Conservation (phyloP, 1,140 invertebrate species). For the Drosophila repletoides region DNA sequence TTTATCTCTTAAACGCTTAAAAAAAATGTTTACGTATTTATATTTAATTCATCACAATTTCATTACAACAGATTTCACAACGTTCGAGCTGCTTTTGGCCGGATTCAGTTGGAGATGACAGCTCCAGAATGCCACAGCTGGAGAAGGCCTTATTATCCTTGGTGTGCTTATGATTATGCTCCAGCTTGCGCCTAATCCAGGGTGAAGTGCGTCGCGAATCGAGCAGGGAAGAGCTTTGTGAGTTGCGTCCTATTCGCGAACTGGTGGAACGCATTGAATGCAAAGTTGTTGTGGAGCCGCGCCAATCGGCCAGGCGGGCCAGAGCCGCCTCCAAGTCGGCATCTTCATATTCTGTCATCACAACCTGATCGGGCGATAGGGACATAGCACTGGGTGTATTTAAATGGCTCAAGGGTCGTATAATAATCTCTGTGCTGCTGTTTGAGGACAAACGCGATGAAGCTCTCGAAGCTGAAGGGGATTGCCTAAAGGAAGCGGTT, state of each 20-base stretch:
- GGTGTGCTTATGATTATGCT: conserved; percentile 25
- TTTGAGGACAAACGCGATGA: conserved; percentile 36
- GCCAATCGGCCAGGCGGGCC: conserved; percentile 45
- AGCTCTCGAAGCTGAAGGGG: conserved; percentile 14
- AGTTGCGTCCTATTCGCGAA: conserved; percentile 26
- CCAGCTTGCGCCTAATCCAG: conserved; percentile 45
- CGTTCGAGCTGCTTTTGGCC: conserved; percentile 16
- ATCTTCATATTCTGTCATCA: conserved; percentile 50
- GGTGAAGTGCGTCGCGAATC: conserved; percentile 53
- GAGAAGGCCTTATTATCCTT: conserved; percentile 12
- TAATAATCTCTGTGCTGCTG: conserved; percentile 52
- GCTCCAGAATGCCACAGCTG: conserved; percentile 1
- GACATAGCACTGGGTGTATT: conserved; percentile 57
- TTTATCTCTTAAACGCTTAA: background rate
- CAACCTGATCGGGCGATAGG: conserved; percentile 50
- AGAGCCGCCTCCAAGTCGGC: conserved; percentile 58
- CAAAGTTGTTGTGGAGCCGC: conserved; percentile 43
- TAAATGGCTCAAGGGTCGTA: conserved; percentile 51
- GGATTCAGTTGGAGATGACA: background rate
- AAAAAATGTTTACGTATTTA: background rate
- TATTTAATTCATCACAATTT: conserved; percentile 31
- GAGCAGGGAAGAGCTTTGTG: conserved; percentile 16
- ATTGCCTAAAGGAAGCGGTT: background rate
- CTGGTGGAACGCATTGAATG: conserved; percentile 43
- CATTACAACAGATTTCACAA: conserved; percentile 38